These are phyloP conservation scores for Drosophila ananassae DNA, from an alignment of 1,140 invertebrate species.

Conservation along the genomic window DNA sequence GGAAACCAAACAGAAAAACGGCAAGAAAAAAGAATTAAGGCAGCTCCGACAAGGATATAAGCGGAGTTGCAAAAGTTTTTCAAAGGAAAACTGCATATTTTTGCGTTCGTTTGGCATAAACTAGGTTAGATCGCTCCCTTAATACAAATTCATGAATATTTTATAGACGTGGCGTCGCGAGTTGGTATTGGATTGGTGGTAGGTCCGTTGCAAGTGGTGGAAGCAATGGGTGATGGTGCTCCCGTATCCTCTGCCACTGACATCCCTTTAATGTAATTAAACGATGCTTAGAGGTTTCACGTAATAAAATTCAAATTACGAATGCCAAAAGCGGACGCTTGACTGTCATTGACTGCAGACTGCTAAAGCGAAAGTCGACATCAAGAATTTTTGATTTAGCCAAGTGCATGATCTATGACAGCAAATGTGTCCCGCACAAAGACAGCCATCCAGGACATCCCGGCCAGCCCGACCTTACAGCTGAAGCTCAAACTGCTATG, in stretches of 20 bases:
- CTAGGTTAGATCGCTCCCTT: constrained; percentile 68
- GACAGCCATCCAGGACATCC: constrained; percentile 32
- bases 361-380: constrained; percentile 67
- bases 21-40: constrained; percentile 8
- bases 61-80: constrained; percentile 55
- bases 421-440: constrained; percentile 77
- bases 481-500: constrained; percentile 7
- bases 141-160: constrained; percentile 73
- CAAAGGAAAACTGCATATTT: constrained; percentile 61
- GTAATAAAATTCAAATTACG: constrained; percentile 49
- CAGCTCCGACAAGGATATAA: constrained; percentile 23
- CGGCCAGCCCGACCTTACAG: constrained; percentile 25
- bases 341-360: constrained; percentile 56
- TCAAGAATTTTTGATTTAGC: constrained; percentile 79
- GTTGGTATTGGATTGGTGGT: not conserved
- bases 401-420: constrained; percentile 81
- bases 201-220: not conserved
- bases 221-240: not conserved
- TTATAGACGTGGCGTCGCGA: constrained; percentile 20
- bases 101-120: constrained; percentile 47
- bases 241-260: constrained; percentile 12
- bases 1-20: constrained; percentile 18
- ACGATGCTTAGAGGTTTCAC: constrained; percentile 36
- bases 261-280: constrained; percentile 67
- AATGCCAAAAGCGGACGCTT: constrained; percentile 34